phyloP scores from a whole-genome alignment of 1,140 invertebrate genomes.

The Drosophila malerkotliana region DNA sequence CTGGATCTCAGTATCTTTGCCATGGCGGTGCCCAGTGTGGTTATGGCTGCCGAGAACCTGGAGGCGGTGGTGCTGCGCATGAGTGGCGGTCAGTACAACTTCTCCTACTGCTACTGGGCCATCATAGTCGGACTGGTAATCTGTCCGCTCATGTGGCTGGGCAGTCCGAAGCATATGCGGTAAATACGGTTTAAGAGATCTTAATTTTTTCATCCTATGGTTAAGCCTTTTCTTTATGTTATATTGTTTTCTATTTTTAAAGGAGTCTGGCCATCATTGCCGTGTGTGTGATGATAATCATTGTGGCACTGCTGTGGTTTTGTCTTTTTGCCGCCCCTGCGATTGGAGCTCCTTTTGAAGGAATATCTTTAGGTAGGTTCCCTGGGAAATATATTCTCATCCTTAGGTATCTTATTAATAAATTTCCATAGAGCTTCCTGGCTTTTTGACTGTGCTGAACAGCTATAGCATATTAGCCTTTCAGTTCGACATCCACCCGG shows the following conservation, averaged over 20 bases:
- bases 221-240: background rate
- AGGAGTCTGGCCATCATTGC: conserved; percentile 87
- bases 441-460: conserved; percentile 85
- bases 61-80: conserved; percentile 89
- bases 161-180: conserved; percentile 93
- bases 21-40: conserved; percentile 90
- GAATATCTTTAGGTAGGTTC: conserved; percentile 61
- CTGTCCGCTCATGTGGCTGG: conserved; percentile 92
- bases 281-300: conserved; percentile 85
- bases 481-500: conserved; percentile 92
- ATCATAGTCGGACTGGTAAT: conserved; percentile 88
- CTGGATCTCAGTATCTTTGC: conserved; percentile 90
- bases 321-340: conserved; percentile 66
- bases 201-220: too few relatives aligned
- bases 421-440: conserved; percentile 56
- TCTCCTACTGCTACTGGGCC: conserved; percentile 92
- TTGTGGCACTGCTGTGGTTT: conserved; percentile 86
- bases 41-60: conserved; percentile 91
- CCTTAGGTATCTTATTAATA: background rate
- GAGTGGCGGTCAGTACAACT: conserved; percentile 85
- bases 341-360: conserved; percentile 69
- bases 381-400: too few relatives aligned
- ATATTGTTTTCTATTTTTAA: background rate
- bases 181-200: conserved; percentile 74
- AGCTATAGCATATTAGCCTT: conserved; percentile 87